Evolutionary conservation across 2,888 invertebrate species (phyloP).

Genomic region (Thelaira solivaga): DNA sequence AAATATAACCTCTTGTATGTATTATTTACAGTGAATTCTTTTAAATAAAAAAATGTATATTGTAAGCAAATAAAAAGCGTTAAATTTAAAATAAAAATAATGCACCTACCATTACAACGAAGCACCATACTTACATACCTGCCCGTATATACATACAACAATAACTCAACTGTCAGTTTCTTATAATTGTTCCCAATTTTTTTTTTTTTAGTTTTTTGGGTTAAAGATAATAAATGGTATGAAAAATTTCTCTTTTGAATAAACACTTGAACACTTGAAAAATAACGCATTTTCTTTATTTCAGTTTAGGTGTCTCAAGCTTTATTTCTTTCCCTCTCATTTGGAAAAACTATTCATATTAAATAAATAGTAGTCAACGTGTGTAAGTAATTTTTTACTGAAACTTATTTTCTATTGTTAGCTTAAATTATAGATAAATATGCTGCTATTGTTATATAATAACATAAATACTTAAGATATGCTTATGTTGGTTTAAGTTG

Average conservation of each 20-base stretch:
- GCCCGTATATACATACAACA: constrained; percentile 30
- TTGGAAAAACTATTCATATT: background rate
- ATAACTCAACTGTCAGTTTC: constrained; percentile 57
- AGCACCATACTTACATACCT: background rate
- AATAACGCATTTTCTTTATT: background rate
- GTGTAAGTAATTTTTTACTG: background rate
- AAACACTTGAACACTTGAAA: background rate
- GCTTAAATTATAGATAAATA: constrained; percentile 44
- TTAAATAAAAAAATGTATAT: no score
- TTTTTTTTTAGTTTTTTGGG: background rate
- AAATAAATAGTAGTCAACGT: constrained; percentile 16
- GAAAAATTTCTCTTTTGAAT: constrained; percentile 1
- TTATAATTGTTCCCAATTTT: constrained; percentile 16
- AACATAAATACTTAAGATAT: constrained; percentile 1
- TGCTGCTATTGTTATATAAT: constrained; percentile 49
- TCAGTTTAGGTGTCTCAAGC: constrained; percentile 13
- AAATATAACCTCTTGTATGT: no score
- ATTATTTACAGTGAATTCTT: no score
- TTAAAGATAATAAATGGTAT: constrained; percentile 9
- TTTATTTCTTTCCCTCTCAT: background rate
- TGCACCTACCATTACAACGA: background rate
- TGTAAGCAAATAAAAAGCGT: constrained; percentile 33
- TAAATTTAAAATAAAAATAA: constrained; percentile 7
- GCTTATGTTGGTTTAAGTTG: constrained; percentile 18
- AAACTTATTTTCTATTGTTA: constrained; percentile 39